Evolutionary conservation across 1,140 invertebrate species (phyloP), one percentile per base, ranked within the genome.

Genomic region (Hyles vespertilio): DNA sequence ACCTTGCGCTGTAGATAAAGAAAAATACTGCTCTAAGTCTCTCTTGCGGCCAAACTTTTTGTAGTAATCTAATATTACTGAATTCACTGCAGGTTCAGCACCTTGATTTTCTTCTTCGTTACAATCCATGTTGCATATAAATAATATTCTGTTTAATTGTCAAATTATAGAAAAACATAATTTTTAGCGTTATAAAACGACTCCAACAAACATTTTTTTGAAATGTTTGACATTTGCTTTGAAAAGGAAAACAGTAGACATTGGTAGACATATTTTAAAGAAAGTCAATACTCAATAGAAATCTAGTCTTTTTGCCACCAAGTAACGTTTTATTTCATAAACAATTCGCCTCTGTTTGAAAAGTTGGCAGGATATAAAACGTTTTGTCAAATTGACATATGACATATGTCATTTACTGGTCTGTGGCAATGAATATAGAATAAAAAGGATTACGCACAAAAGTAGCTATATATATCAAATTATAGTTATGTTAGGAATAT

Each of bases 1-100:
- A 67, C 67, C 70, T 47, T 84, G 77, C 11, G 83, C 83, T 12
- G 83, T 85, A 1, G 83, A 81, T 68, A 87, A 61, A 8, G 86
- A 89, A 67, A 89, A 89, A 69, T 80, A 89, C 45, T 89, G 86
- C 55, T 89, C 86, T 46, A 89, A 79, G 62, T 88, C 86, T 49
- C 86, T 65, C 65, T 89, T 87, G 22, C 72, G 77, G 10, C 87
- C 87, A 74, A 89, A 89, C 56, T 87, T 87, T 70, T 86, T 87
- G 57, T 87, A 89, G 61, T 89, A 89, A 61, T 89, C 80, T 47
- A 88, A 69, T 61, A 89, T 83, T 56, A 77, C 69, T 43, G 74
- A 73, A 56, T 85, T 89, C 22, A 89, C 71, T 44, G 79, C 77
- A 8, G 74, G 40, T 77, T 68, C 49, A 67, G 5, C 73, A 33